Evolutionary conservation across 2,797 vertebrate species (phyloP), one percentile per base, ranked within the genome.

Genomic region (Neosilurus hyrtlii): DNA sequence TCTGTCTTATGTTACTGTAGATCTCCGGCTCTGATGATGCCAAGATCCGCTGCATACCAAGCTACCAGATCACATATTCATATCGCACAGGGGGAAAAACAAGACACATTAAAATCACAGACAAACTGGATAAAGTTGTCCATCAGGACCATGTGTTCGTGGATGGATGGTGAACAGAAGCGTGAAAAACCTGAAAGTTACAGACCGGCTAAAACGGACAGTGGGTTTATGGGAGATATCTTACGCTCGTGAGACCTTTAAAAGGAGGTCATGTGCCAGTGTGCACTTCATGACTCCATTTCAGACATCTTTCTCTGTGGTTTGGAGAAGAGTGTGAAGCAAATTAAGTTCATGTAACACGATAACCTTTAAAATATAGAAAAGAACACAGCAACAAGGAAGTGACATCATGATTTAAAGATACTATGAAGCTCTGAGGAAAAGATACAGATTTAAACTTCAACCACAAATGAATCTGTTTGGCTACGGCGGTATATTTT

Each of bases 1-100:
- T 51, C 61, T n/a, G 68, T 78, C 87, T 86, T 75, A 83, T 83
- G 59, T 86, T 84, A 63, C 59, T 35, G 61, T 49, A 68, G 77
- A 80, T 72, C 74, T 83, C 70, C 35, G 16, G 52, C 43, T 70
- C 67, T 81, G 63, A 83, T 79, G 51, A 85, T 59, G 82, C 71
- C 72, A 63, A 79, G 70, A 14, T 70, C 43, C 22, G n/a, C 16
- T n/a, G 51, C 67, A 59, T 70, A 70, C 82, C 75, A 68, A 43
- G 26, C 66, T 35, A 75, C 81, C 65, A 71, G 79, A 83, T 73
- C 72, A 37, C 63, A 49, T 12, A 52, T 66, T 84, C 43, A 1
- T 67, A 35, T 12, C 66, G 56, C 16, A 20, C 49, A 30, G 15
- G 2, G 20, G n/a, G 37, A 24, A 49, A 26, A 65, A 65, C 43